These are phyloP conservation scores for Zaprionus bogoriensis DNA, from an alignment of 2,888 invertebrate species.

Conservation along the genomic window DNA sequence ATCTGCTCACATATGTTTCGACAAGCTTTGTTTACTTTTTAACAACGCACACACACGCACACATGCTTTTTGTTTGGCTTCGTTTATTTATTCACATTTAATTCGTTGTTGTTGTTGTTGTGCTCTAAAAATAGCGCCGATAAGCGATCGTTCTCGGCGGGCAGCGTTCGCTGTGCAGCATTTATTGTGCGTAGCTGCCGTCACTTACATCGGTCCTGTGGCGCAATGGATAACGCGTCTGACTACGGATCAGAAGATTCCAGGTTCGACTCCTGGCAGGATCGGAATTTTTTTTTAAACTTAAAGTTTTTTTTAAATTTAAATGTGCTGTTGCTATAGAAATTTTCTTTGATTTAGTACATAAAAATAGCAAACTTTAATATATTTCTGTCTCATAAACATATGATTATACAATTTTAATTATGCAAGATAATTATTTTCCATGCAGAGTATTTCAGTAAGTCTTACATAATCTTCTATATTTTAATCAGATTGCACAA, in stretches of 20 bases:
- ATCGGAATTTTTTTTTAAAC: constrained; percentile 46
- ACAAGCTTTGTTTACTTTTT: constrained; percentile 13
- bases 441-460: too few species aligned
- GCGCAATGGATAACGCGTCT: constrained; percentile 82
- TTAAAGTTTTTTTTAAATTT: neutral
- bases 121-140: constrained; percentile 43
- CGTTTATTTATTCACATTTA: constrained; percentile 40
- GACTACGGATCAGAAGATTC: constrained; percentile 83
- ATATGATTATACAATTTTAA: too few species aligned
- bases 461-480: neutral
- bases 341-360: neutral
- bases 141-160: constrained; percentile 31
- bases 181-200: neutral
- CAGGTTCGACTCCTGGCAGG: constrained; percentile 83
- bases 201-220: constrained; percentile 69
- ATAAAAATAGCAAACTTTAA: neutral
- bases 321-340: too few species aligned
- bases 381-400: too few species aligned
- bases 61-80: constrained; percentile 6
- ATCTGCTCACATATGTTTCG: constrained; percentile 1
- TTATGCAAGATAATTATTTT: too few species aligned
- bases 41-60: neutral
- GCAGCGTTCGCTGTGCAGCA: neutral
- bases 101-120: constrained; percentile 31
- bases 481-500: neutral